A percentile compares a stretch with the other conserved stretches of the same genome.
phyloP scores from a whole-genome alignment of 2,113 vertebrate genomes.

The Platichthys stellatus region DNA sequence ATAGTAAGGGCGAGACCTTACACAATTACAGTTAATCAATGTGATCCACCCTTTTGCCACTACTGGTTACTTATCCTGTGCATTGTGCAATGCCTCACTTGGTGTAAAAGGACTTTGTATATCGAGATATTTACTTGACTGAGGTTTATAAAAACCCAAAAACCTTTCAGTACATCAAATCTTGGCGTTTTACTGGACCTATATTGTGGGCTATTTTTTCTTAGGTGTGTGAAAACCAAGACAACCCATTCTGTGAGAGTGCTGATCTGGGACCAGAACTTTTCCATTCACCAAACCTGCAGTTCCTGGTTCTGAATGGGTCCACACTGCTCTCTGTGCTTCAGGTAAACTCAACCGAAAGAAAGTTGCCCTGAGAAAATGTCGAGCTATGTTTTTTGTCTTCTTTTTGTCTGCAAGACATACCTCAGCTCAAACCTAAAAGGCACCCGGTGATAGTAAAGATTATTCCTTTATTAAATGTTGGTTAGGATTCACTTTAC shows the following conservation, averaged over 20 bases:
- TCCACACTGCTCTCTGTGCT: conserved; percentile 89
- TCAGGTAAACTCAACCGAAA: conserved; percentile 59
- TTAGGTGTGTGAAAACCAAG: conserved; percentile 94
- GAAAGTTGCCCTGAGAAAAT: too few relatives aligned
- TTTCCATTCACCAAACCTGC: conserved; percentile 96
- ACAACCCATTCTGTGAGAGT: conserved; percentile 95
- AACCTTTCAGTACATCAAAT: background rate
- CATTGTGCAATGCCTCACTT: background rate
- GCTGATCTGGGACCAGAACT: conserved; percentile 95
- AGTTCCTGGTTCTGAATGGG: conserved; percentile 95
- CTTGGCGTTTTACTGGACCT: background rate
- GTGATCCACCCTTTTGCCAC: too few relatives aligned
- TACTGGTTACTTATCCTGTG: background rate
- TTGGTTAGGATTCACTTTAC: too few relatives aligned
- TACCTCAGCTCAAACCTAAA: too few relatives aligned
- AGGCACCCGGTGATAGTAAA: too few relatives aligned
- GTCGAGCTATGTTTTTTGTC: too few relatives aligned
- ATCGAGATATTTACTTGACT: background rate
- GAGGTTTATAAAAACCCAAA: background rate
- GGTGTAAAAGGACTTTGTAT: background rate
- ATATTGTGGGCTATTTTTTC: background rate
- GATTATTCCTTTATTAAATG: too few relatives aligned
- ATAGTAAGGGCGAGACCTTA: too few relatives aligned
- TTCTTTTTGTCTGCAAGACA: too few relatives aligned
- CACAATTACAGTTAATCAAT: too few relatives aligned